Evolutionary conservation across 2,888 invertebrate genomes (phyloP).

Genomic region (Tridacna gigas): DNA sequence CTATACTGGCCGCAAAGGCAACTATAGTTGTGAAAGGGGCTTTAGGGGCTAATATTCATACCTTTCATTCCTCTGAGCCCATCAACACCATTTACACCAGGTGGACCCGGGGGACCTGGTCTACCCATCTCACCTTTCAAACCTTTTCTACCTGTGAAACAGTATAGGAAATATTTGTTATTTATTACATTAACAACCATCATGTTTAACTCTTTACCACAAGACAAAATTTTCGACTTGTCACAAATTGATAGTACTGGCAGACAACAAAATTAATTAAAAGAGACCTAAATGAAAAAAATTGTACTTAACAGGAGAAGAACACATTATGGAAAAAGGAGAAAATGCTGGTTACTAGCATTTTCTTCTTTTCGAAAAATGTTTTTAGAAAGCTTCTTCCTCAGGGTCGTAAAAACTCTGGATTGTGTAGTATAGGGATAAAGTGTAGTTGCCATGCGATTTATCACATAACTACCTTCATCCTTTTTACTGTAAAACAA

Average conservation of each 20-base stretch:
- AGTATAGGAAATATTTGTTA: neutral
- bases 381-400: no score
- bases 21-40: no score
- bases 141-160: slow-evolving; percentile 65
- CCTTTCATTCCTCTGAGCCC: slow-evolving; percentile 23
- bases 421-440: no score
- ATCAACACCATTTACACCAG: slow-evolving; percentile 48
- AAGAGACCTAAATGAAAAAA: neutral
- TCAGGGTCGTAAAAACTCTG: no score
- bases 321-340: neutral
- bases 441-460: no score
- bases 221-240: neutral
- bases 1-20: no score
- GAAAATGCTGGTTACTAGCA: neutral
- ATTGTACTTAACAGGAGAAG: neutral
- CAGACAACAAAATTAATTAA: neutral
- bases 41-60: no score
- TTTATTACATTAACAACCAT: neutral
- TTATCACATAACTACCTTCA: no score
- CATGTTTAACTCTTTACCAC: neutral
- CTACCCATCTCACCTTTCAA: slow-evolving; percentile 63
- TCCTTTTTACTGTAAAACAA: no score
- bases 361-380: neutral
- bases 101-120: slow-evolving; percentile 58
- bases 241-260: neutral